phyloP scores from a whole-genome alignment of 2,113 vertebrate genomes.

The Corydoras sp. region DNA sequence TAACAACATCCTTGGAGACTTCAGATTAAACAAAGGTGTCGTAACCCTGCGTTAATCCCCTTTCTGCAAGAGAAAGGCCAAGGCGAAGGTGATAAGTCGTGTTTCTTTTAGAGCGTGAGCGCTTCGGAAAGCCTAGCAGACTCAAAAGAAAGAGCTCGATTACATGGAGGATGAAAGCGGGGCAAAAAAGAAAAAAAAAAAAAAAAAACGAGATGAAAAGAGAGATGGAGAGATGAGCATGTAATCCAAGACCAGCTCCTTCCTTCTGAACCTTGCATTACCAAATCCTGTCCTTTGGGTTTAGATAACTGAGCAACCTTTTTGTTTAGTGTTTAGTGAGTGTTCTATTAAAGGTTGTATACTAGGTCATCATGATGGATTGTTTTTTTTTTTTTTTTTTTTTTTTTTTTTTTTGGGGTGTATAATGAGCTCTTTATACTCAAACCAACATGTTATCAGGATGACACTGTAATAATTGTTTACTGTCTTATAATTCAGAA shows the following conservation, averaged over 20 bases:
- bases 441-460: too few relatives aligned
- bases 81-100: slow-evolving; percentile 7
- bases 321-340: too few relatives aligned
- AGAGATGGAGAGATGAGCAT: neutral
- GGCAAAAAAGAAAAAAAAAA: neutral
- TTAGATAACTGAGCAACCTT: too few relatives aligned
- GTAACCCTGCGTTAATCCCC: neutral
- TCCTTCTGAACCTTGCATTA: neutral
- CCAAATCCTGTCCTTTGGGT: neutral
- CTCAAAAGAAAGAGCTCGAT: slow-evolving; percentile 19
- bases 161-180: slow-evolving; percentile 2
- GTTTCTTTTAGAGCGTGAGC: neutral
- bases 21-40: neutral
- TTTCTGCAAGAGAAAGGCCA: neutral
- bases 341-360: too few relatives aligned
- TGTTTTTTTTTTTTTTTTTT: too few relatives aligned
- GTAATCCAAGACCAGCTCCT: slow-evolving; percentile 12
- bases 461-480: too few relatives aligned
- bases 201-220: neutral
- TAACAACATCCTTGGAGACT: too few relatives aligned
- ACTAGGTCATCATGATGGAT: too few relatives aligned
- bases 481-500: too few relatives aligned
- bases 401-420: too few relatives aligned
- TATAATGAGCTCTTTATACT: too few relatives aligned
- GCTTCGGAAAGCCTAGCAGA: neutral